Base-by-base conservation (phyloP, 2,113 vertebrate species). In the Etheostoma cragini region DNA sequence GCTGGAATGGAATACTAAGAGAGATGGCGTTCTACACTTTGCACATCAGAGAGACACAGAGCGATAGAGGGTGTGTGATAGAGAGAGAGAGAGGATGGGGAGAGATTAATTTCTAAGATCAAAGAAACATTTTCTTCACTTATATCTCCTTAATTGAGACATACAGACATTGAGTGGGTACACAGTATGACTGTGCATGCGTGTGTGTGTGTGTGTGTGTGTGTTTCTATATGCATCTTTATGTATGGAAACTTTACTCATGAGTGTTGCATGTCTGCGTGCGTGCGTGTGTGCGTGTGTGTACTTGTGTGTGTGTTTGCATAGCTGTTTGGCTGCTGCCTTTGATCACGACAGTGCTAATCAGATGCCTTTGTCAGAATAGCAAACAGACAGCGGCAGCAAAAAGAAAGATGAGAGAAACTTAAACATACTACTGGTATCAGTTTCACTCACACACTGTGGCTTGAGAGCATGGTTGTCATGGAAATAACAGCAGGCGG, bases 401-500 rank as follows among this genome's bases (percentile, higher is more conserved):
- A 33, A 81, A 81, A 24, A 38, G 22, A 57, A 24, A 66, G 71
- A 86, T 77, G 62, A 77, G 57, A 80, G 79, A 22, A 54, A 82
- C 50, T 62, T 68, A 64, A 86, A 85, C 73, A 67, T 24, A 62
- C 49, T 69, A 54, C 76, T 72, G 71, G 10, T 58, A 81, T 76
- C 72, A 49, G 72, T 76, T 82, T 57, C 24, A 63, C 65, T 72
- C 73, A 57, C 69, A 88, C 50, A 77, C 49, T 47, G 46, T 4
- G 73, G 45, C 62, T 52, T 56, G 54, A 81, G 74, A 81, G 74
- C 24, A 5, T 1, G 45, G 82, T 84, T 87, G 83, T 88, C 72
- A 81, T 84, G 80, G 84, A 85, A 88, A 87, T 87, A 60, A 49
- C 64, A 87, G 73, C 83, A 54, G 72, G 64, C 33, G 45, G 71